phyloP scores from a whole-genome alignment of 1,140 invertebrate genomes.

The Drosophila subpulchrella region DNA sequence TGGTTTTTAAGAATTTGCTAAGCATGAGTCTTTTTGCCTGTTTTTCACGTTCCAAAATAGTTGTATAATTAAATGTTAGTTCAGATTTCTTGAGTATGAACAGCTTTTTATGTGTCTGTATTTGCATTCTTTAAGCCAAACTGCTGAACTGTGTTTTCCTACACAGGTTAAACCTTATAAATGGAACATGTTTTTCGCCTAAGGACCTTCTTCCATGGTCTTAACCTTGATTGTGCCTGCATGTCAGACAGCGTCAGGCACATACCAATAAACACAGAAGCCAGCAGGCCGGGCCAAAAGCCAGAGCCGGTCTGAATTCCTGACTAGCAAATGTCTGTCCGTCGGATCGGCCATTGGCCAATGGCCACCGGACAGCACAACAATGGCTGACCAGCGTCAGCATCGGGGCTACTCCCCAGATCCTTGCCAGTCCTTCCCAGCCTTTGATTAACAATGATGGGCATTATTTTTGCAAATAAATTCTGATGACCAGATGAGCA shows the following conservation, averaged over 20 bases:
- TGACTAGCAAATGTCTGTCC: constrained; percentile 61
- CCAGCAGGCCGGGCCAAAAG: constrained; percentile 34
- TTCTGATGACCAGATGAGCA: constrained; percentile 26
- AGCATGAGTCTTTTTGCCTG: no score
- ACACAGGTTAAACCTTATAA: neutral
- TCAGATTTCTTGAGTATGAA: neutral
- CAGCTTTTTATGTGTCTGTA: no score
- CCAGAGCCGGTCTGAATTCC: constrained; percentile 52
- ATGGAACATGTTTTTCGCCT: neutral
- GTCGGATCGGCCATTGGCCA: constrained; percentile 6
- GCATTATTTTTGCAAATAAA: constrained; percentile 81
- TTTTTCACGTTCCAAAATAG: no score
- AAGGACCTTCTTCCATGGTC: neutral
- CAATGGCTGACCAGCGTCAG: constrained; percentile 68
- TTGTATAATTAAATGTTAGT: no score
- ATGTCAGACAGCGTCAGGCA: constrained; percentile 29
- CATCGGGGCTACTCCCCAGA: constrained; percentile 26
- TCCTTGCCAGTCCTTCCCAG: neutral
- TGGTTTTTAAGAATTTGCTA: no score
- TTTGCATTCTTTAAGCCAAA: no score
- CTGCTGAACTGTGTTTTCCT: no score
- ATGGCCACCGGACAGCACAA: constrained; percentile 46
- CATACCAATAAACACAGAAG: constrained; percentile 53
- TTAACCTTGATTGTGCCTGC: constrained; percentile 10
- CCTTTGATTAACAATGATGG: constrained; percentile 78